Conservation (phyloP, 2,113 vertebrate species). For the Pelodiscus sinensis region DNA sequence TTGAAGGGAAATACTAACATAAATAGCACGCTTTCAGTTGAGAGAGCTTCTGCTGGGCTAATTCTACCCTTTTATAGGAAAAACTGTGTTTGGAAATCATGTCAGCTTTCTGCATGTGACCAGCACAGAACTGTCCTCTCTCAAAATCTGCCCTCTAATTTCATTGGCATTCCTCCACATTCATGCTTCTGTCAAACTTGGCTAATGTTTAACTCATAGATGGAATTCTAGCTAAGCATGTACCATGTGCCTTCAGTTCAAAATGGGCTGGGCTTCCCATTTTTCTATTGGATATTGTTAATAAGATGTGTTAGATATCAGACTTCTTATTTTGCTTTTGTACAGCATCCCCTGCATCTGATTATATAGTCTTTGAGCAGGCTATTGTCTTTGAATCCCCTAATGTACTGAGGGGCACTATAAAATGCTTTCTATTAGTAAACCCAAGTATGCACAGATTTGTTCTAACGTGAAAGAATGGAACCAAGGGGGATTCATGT, state of each 20-base stretch:
- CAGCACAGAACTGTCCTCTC: slow-evolving; percentile 24
- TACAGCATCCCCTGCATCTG: neutral
- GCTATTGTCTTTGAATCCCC: neutral
- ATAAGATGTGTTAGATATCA: neutral
- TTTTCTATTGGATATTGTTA: neutral
- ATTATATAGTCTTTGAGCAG: neutral
- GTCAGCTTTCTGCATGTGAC: slow-evolving; percentile 61
- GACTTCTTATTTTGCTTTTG: accelerated
- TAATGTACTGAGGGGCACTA: neutral
- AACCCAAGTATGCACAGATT: neutral
- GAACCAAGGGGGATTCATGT: neutral
- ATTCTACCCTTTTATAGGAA: slow-evolving; percentile 63
- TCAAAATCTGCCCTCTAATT: slow-evolving; percentile 5
- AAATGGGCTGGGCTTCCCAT: neutral
- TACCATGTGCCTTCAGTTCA: neutral
- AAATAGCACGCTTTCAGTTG: slow-evolving; percentile 42
- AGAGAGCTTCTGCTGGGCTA: slow-evolving; percentile 65
- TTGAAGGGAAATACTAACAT: slow-evolving; percentile 59
- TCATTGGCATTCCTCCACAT: slow-evolving; percentile 27
- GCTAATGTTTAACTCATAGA: neutral
- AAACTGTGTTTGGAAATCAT: slow-evolving; percentile 7
- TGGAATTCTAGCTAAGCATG: neutral
- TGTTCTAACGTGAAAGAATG: neutral
- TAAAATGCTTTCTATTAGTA: neutral
- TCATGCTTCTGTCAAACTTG: slow-evolving; percentile 8